Evolutionary conservation across 2,113 vertebrate genomes (phyloP).

Genomic region (Nesoenas mayeri): DNA sequence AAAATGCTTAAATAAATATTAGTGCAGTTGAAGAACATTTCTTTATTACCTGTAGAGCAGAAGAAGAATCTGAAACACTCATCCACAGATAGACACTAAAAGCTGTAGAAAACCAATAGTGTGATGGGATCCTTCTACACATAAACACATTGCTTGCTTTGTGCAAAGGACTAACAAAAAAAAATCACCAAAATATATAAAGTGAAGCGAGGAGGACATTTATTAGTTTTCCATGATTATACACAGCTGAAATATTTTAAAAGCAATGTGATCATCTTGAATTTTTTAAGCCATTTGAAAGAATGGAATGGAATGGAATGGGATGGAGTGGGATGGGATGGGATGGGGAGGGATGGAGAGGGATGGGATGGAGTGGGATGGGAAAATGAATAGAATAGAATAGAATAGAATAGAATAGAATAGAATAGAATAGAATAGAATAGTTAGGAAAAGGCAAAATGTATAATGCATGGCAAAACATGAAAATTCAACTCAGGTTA

Average conservation of each 20-base stretch:
- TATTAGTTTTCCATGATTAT: neutral
- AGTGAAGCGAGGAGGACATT: neutral
- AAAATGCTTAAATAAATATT: neutral
- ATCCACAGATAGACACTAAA: neutral
- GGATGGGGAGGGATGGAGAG: neutral
- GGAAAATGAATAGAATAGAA: neutral
- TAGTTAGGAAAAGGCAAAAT: neutral
- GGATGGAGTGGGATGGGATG: too few relatives aligned
- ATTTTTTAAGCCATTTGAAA: neutral
- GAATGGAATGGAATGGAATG: too few relatives aligned
- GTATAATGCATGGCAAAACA: neutral
- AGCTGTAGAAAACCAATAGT: neutral
- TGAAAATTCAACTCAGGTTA: neutral
- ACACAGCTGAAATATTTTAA: neutral
- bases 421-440: neutral
- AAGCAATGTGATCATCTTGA: neutral
- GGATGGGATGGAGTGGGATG: too few relatives aligned
- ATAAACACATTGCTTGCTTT: neutral
- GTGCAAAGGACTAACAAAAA: neutral
- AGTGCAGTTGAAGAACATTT: neutral
- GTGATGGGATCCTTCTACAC: neutral
- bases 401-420: too few relatives aligned
- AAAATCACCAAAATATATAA: fast-evolving
- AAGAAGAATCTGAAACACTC: neutral
- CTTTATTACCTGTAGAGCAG: neutral